Evolutionary conservation across 2,113 vertebrate genomes (phyloP), one percentile per base, ranked within the genome.

Genomic region (Tragelaphus buxtoni): DNA sequence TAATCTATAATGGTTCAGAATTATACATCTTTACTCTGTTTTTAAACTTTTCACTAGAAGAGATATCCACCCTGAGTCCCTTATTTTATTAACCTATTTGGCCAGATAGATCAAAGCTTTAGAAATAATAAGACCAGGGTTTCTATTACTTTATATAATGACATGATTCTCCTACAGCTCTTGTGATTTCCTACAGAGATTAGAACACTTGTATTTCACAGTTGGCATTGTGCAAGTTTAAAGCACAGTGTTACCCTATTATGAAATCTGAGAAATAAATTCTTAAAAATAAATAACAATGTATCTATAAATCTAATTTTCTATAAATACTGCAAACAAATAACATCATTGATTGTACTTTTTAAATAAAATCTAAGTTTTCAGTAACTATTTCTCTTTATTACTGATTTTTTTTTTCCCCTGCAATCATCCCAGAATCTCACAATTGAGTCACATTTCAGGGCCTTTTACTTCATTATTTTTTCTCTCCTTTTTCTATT

Each of bases 141-240:
- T 95, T 96, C 88, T 96, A 85, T 55, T n/a, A 63, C 95, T 97
- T 95, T 96, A 93, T 96, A 92, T 97, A 96, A 98, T 94, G 65
- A 92, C 47, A 96, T 9, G 42, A 79, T 96, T 95, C 95, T 76
- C 95, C 97, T 65, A 92, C 84, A n/a, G 92, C 72, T 84, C 87
- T 86, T 98, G 39, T 97, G 92, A 97, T 60, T 98, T 94, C 98
- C 97, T 61, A 88, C 84, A 92, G 97, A 98, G 98, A 98, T 97
- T 84, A 98, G 85, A 98, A 94, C 84, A 85, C 11, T 94, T 49
- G 30, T 65, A 95, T 63, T 95, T 97, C 89, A 95, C 30, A 60
- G 87, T 85, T 92, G 56, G 32, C 81, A 94, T 49, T 90, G 35
- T 87, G 2, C 14, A 90, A 91, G 76, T 80, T 94, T 95, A 98